A percentile compares a stretch with the other conserved stretches of the same genome.
Evolutionary conservation across 2,113 vertebrate species (phyloP).

Genomic region (Grallaria varia): DNA sequence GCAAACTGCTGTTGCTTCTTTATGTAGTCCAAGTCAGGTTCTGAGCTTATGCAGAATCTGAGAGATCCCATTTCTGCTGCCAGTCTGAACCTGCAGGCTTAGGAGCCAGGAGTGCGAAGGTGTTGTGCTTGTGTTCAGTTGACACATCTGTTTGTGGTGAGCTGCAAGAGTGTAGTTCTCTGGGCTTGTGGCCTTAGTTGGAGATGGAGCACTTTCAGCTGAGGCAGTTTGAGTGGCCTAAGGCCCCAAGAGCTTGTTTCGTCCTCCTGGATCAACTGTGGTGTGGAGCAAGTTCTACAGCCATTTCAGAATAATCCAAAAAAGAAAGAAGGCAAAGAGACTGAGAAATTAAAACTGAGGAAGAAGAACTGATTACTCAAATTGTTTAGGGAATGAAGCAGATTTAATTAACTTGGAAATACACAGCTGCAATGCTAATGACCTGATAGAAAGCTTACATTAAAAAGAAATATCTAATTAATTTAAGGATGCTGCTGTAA

Average conservation of each 20-base stretch:
- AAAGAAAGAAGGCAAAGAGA: not conserved
- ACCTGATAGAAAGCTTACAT: not conserved
- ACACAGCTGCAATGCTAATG: not conserved
- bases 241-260: not conserved
- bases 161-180: not conserved
- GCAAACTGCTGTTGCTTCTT: not conserved
- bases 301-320: not conserved
- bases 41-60: not conserved
- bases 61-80: not conserved
- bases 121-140: not conserved
- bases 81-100: not conserved
- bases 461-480: not conserved
- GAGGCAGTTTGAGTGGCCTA: not conserved
- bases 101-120: not conserved
- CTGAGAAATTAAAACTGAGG: not conserved
- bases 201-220: not conserved
- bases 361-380: not conserved
- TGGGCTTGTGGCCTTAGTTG: not conserved
- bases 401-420: not conserved
- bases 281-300: not conserved
- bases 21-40: not conserved
- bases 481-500: not conserved
- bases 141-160: not conserved
- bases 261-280: not conserved
- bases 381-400: not conserved